Evolutionary conservation across 1,140 invertebrate genomes (phyloP), one percentile per base, ranked within the genome.

Genomic region (Mya arenaria): DNA sequence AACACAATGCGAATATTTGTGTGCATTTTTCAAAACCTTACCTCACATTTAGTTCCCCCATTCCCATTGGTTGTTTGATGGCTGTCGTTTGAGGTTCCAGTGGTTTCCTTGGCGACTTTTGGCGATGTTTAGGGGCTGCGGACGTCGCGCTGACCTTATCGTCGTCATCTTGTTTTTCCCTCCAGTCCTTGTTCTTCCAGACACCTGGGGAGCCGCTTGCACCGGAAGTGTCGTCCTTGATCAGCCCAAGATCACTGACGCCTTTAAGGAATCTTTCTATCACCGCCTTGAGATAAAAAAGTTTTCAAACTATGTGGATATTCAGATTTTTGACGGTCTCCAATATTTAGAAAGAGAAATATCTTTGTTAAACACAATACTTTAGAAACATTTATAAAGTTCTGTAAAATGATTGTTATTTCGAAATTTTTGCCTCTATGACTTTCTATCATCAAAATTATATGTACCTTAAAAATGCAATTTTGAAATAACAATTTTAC

Each of bases 261-360:
- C 56, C 72, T 62, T 74, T 74, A 0, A 74, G 34, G 36, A 56
- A 74, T 30, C 39, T 74, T 41, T 74, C 72, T 39, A 74, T 6
- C 8, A 28, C 44, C 17, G 55, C 19, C 68, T 71, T 17, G 32
- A 71, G n/a, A n/a, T n/a, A n/a, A n/a, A n/a, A n/a, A n/a, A n/a
- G n/a, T n/a, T n/a, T n/a, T n/a, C n/a, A 60, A n/a, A n/a, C n/a
- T n/a, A n/a, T n/a, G n/a, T n/a, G n/a, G n/a, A n/a, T n/a, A n/a
- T n/a, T n/a, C n/a, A n/a, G n/a, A n/a, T n/a, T n/a, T n/a, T n/a
- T n/a, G n/a, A n/a, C n/a, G n/a, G n/a, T n/a, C n/a, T n/a, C n/a
- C n/a, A n/a, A n/a, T n/a, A n/a, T n/a, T n/a, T n/a, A n/a, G n/a
- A n/a, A n/a, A n/a, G n/a, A n/a, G n/a, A n/a, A n/a, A n/a, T n/a